Percentiles rank a stretch among this genome's conserved stretches.
Evolutionary conservation across 1,140 invertebrate species (phyloP).

Genomic region (Papilio dardanus): DNA sequence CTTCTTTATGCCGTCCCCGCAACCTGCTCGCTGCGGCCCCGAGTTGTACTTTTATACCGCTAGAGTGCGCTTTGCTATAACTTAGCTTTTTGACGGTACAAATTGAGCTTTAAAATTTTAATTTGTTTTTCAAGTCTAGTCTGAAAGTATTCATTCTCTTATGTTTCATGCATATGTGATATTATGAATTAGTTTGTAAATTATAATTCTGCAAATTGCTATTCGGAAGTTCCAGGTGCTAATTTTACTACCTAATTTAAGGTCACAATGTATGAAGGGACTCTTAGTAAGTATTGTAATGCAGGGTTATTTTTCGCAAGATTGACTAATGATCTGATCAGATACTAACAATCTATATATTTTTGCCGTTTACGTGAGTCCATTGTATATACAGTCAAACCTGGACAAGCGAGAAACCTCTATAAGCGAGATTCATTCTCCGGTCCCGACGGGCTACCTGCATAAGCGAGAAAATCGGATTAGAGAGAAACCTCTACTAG

Average conservation of each 20-base stretch:
- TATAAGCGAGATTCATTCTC: too few relatives aligned
- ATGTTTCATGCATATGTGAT: background rate
- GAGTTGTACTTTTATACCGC: slow-evolving; percentile 36
- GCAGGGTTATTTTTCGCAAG: background rate
- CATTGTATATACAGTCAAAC: too few relatives aligned
- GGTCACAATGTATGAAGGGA: too few relatives aligned
- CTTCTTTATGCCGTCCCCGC: slow-evolving; percentile 46
- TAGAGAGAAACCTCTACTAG: too few relatives aligned
- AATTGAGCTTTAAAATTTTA: slow-evolving; percentile 31
- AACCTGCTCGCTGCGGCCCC: slow-evolving; percentile 39
- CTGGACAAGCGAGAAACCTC: too few relatives aligned
- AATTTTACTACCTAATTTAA: too few relatives aligned
- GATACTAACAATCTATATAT: background rate
- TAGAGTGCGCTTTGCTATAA: slow-evolving; percentile 23
- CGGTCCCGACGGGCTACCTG: too few relatives aligned
- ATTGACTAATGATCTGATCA: background rate
- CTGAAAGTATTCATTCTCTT: background rate
- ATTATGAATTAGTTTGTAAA: background rate
- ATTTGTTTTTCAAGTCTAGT: background rate
- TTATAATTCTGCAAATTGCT: background rate
- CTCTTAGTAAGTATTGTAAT: too few relatives aligned
- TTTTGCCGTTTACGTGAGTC: background rate
- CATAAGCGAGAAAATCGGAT: too few relatives aligned
- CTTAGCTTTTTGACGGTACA: background rate
- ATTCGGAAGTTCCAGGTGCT: background rate